Percentiles rank a stretch among this genome's conserved stretches.
These are phyloP conservation scores for Gymnogyps californianus DNA, from an alignment of 2,113 vertebrate genomes.

Conservation along the genomic window DNA sequence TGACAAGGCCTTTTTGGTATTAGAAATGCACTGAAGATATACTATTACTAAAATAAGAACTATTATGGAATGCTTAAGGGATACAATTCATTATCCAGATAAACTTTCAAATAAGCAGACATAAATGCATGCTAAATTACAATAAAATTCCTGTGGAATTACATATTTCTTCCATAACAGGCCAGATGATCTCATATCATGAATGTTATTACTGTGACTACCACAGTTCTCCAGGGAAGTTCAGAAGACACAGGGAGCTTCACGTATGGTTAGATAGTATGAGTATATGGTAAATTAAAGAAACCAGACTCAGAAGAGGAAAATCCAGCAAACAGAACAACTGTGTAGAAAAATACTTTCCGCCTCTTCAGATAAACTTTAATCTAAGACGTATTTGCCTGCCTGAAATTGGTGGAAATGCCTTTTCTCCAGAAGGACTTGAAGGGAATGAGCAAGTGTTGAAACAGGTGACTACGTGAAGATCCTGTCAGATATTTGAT, in stretches of 20 bases:
- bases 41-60: constrained; percentile 51
- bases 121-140: constrained; percentile 53
- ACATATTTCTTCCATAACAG: background rate
- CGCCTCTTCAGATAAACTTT: background rate
- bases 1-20: constrained; percentile 22
- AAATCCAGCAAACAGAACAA: background rate
- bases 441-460: background rate
- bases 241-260: background rate
- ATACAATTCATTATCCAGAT: constrained; percentile 60
- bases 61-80: constrained; percentile 31
- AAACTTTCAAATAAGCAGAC: constrained; percentile 34
- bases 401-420: background rate
- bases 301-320: background rate
- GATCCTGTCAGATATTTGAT: background rate
- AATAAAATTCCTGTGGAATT: constrained; percentile 60
- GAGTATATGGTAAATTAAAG: background rate
- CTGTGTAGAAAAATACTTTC: background rate
- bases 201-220: background rate
- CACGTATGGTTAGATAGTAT: background rate
- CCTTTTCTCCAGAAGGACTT: background rate
- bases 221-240: background rate
- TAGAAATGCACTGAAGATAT: background rate
- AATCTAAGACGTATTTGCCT: background rate
- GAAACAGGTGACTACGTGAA: background rate
- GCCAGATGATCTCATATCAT: constrained; percentile 40